Conservation (phyloP, 2,888 invertebrate species). For the Mechanitis mazaeus region DNA sequence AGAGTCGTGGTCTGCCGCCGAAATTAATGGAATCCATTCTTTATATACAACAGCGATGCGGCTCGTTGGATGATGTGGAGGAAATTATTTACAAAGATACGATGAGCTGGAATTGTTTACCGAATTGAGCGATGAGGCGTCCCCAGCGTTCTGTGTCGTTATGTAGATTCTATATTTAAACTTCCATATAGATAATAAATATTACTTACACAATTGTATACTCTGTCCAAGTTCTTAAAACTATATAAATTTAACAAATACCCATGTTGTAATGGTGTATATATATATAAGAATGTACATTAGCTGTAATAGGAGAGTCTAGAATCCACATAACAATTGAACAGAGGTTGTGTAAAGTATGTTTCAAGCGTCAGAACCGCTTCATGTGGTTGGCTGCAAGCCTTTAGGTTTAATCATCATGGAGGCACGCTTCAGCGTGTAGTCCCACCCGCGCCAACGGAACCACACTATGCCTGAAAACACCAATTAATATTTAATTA, state of each 20-base stretch:
- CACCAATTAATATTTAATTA: not conserved
- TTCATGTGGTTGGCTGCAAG: conserved; percentile 71
- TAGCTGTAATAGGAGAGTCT: conserved; percentile 14
- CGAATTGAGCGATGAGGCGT: conserved; percentile 54
- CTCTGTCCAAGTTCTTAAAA: not conserved
- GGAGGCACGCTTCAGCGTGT: conserved; percentile 90
- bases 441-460: conserved; percentile 97
- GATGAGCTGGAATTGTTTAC: conserved; percentile 30
- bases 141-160: conserved; percentile 56
- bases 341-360: conserved; percentile 52
- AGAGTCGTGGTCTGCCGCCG: conserved; percentile 36
- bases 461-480: conserved; percentile 92
- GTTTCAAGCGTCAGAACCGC: conserved; percentile 19
- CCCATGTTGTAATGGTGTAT: not conserved
- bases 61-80: conserved; percentile 33
- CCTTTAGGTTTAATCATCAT: conserved; percentile 95
- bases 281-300: too few relatives aligned
- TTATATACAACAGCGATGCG: conserved; percentile 30
- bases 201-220: not conserved
- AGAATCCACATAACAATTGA: conserved; percentile 65
- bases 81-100: conserved; percentile 61
- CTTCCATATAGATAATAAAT: not conserved
- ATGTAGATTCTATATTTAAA: conserved; percentile 49
- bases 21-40: conserved; percentile 27
- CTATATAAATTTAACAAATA: conserved; percentile 2